Percentiles rank a stretch among this genome's conserved stretches.
phyloP scores from a whole-genome alignment of 92 coral and sea anemone species.

The Porites divaricata region DNA sequence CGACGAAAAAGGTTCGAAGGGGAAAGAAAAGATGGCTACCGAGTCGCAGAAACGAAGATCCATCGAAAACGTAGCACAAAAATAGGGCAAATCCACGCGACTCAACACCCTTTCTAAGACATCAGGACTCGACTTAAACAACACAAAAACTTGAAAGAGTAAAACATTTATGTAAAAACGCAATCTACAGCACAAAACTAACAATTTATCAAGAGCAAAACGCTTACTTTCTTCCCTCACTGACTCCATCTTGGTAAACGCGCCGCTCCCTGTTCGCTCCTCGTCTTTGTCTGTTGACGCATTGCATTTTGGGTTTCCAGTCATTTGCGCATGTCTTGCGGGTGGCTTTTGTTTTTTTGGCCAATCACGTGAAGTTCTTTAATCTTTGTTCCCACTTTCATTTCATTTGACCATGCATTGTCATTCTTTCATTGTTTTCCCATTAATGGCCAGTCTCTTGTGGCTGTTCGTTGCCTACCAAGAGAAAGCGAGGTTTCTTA shows the following conservation, averaged over 20 bases:
- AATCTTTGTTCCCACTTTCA: conserved; percentile 25
- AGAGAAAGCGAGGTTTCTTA: no score
- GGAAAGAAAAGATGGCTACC: conserved; percentile 50
- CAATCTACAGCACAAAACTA: conserved; percentile 65
- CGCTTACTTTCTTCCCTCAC: conserved; percentile 72
- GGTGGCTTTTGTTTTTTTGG: background rate
- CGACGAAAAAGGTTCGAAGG: conserved; percentile 14
- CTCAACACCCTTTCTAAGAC: conserved; percentile 28
- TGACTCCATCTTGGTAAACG: conserved; percentile 82
- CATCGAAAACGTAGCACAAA: conserved; percentile 32
- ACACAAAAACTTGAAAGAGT: conserved; percentile 65
- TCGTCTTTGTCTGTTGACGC: conserved; percentile 78
- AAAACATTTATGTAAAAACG: conserved; percentile 57
- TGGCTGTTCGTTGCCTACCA: no score
- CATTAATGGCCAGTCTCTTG: no score
- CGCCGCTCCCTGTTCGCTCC: conserved; percentile 77
- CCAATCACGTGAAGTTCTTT: conserved; percentile 28
- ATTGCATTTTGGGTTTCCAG: conserved; percentile 71
- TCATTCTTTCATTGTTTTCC: background rate
- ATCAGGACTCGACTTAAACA: conserved; percentile 71
- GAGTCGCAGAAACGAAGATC: conserved; percentile 6
- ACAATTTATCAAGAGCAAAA: conserved; percentile 68
- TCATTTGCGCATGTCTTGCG: conserved; percentile 44
- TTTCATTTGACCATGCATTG: background rate
- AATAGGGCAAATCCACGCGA: conserved; percentile 42